A percentile compares a stretch with the other conserved stretches of the same genome.
phyloP scores from a whole-genome alignment of 2,113 vertebrate species.

The Tragelaphus strepsiceros region DNA sequence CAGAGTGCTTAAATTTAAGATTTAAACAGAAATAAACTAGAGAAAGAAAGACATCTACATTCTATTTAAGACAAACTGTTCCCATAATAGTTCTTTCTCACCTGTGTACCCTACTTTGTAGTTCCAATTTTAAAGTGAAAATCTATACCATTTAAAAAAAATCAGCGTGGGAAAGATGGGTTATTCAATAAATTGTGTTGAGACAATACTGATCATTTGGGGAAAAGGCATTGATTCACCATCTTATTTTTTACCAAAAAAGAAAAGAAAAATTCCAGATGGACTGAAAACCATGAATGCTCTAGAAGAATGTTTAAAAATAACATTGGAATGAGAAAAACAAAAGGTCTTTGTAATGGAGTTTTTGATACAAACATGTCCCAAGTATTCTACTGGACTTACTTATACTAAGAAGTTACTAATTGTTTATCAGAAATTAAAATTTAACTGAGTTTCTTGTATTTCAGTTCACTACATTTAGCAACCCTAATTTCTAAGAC shows the following conservation, averaged over 20 bases:
- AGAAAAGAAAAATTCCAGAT: neutral
- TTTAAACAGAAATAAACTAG: constrained; percentile 17
- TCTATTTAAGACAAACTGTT: neutral
- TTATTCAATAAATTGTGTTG: neutral
- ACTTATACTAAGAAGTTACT: neutral
- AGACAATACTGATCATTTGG: neutral
- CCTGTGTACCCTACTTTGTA: neutral
- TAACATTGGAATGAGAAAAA: neutral
- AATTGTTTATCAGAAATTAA: neutral
- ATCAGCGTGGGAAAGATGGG: neutral
- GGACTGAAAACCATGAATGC: neutral
- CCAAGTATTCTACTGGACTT: neutral
- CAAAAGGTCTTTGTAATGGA: neutral
- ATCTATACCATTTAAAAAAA: neutral
- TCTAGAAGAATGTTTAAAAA: neutral
- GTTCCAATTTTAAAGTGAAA: constrained; percentile 15
- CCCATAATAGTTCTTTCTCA: neutral
- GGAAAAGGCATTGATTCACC: neutral
- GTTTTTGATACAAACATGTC: neutral
- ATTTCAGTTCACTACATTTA: neutral
- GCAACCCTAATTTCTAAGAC: neutral
- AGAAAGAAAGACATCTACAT: neutral
- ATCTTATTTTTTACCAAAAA: neutral
- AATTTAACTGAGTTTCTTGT: neutral
- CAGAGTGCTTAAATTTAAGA: neutral